These are phyloP conservation scores for Drosophila asahinai DNA, from an alignment of 1,140 invertebrate genomes.

Conservation along the genomic window DNA sequence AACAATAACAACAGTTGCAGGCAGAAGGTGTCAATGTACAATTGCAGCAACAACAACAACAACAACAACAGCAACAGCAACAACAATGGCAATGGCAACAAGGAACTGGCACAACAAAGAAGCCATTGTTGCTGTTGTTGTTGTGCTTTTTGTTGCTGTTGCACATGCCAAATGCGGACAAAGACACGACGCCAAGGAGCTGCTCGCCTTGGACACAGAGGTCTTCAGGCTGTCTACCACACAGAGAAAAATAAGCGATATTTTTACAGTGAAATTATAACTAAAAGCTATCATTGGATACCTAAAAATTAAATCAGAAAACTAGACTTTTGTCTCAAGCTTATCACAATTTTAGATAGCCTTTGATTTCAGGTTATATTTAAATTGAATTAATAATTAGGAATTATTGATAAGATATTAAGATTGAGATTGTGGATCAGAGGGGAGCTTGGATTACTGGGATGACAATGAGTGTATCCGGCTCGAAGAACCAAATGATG, in stretches of 20 bases:
- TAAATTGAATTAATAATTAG: no score
- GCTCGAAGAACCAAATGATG: no score
- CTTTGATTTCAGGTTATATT: no score
- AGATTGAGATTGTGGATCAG: no score
- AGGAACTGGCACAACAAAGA: conserved; percentile 66
- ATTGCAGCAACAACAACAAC: conserved; percentile 62
- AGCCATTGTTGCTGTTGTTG: conserved; percentile 72
- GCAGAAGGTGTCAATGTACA: conserved; percentile 79
- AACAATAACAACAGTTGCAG: conserved; percentile 35
- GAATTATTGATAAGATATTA: no score
- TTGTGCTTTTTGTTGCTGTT: conserved; percentile 60
- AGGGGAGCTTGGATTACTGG: no score
- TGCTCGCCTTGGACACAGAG: conserved; percentile 36
- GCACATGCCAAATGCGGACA: conserved; percentile 79
- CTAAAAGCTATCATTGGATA: background rate
- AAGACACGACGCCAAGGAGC: conserved; percentile 71
- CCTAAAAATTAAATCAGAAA: no score
- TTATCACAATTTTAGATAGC: no score
- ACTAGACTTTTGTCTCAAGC: no score
- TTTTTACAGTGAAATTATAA: background rate
- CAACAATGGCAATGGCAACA: conserved; percentile 32
- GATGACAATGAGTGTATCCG: no score
- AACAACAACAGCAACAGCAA: conserved; percentile 10
- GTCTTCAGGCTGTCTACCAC: conserved; percentile 7
- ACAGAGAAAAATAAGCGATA: background rate